Evolutionary conservation across 2,888 invertebrate species (phyloP).

Genomic region (Patella ulyssiponensis): DNA sequence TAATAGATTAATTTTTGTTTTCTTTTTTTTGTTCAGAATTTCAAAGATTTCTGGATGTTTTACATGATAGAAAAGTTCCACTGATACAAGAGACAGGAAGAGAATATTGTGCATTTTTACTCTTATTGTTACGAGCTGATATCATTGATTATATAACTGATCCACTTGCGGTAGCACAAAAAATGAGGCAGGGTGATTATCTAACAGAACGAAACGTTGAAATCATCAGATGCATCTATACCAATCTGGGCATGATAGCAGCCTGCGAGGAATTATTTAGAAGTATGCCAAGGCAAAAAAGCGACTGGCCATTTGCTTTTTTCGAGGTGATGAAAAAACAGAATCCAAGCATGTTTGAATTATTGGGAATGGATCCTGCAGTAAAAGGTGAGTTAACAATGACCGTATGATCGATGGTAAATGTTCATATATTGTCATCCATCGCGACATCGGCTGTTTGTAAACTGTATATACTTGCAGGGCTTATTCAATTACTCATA

Average conservation of each 20-base stretch:
- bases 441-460: no score
- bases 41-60: neutral
- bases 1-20: neutral
- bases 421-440: no score
- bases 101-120: neutral
- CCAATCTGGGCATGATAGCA: neutral
- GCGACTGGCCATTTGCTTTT: neutral
- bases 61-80: neutral
- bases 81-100: neutral
- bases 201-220: neutral
- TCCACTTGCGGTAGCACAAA: neutral
- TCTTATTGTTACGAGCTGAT: neutral
- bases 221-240: neutral
- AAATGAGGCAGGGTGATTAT: neutral
- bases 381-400: neutral
- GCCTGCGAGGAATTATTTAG: neutral
- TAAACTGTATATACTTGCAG: no score
- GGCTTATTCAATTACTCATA: no score
- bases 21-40: neutral
- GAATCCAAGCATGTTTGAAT: neutral
- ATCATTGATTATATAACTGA: neutral
- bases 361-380: neutral
- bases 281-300: neutral
- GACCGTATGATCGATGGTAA: no score
- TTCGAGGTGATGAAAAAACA: neutral